Conservation (phyloP, 2,888 invertebrate species). For the Parnassius orleans region DNA sequence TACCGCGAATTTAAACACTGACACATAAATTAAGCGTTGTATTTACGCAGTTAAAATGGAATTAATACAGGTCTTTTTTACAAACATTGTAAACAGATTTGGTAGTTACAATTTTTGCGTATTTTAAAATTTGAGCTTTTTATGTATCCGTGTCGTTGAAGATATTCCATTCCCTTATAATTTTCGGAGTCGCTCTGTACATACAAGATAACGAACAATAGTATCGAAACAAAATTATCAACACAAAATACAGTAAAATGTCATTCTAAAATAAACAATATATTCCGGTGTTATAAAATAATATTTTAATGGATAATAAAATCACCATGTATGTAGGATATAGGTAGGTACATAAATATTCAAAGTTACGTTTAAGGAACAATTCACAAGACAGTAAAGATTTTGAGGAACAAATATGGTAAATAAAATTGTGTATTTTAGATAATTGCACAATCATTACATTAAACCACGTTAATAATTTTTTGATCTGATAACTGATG, state of each 20-base stretch:
- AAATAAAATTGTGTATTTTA: no score
- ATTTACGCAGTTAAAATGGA: background rate
- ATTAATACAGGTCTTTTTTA: background rate
- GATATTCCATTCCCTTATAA: constrained; percentile 7
- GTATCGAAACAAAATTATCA: background rate
- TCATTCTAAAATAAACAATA: no score
- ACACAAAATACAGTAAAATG: constrained; percentile 18
- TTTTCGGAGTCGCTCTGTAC: constrained; percentile 23
- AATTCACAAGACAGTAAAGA: no score
- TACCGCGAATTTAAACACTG: constrained; percentile 11
- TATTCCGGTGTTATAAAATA: background rate
- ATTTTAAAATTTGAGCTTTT: background rate
- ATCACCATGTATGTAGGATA: background rate
- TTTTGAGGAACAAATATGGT: no score
- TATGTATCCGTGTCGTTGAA: background rate
- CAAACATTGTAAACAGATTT: no score
- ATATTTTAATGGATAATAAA: background rate
- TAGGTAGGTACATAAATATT: no score
- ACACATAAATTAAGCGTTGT: background rate
- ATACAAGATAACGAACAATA: constrained; percentile 4
- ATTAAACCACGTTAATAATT: no score
- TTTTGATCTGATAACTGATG: no score
- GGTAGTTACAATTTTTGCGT: no score
- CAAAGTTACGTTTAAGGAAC: no score
- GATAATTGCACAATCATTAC: no score